A percentile compares a stretch with the other conserved stretches of the same genome.
These are phyloP conservation scores for Limnodromus scolopaceus DNA, from an alignment of 2,797 vertebrate species.

Conservation along the genomic window DNA sequence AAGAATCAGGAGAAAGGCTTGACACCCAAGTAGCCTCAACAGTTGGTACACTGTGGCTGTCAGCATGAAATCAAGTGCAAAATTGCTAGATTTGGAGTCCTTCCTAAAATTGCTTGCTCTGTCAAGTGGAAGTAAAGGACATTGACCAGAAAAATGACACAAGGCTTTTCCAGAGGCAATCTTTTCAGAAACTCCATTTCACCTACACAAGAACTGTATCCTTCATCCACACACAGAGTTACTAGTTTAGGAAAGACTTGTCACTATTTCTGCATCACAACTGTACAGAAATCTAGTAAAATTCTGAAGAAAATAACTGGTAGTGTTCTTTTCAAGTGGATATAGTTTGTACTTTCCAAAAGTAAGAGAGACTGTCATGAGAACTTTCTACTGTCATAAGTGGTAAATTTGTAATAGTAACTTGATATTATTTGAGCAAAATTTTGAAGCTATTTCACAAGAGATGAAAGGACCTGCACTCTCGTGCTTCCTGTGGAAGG, in stretches of 20 bases:
- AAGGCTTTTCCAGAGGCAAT: slow-evolving; percentile 7
- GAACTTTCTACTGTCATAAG: background rate
- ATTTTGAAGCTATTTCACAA: background rate
- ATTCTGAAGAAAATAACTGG: background rate
- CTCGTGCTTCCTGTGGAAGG: background rate
- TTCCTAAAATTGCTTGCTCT: slow-evolving; percentile 20
- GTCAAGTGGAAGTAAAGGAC: slow-evolving; percentile 42
- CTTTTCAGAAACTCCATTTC: background rate
- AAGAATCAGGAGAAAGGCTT: background rate
- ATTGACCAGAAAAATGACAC: slow-evolving; percentile 19
- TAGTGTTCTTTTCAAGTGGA: background rate
- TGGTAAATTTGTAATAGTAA: background rate
- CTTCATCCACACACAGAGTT: background rate
- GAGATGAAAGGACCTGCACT: background rate
- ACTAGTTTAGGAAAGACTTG: background rate
- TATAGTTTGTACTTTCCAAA: background rate
- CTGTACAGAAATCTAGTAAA: background rate
- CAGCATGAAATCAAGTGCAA: slow-evolving; percentile 24
- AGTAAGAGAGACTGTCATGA: background rate
- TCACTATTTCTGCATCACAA: background rate
- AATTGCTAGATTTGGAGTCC: slow-evolving; percentile 30
- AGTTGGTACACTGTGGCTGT: slow-evolving; percentile 12
- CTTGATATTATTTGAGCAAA: background rate
- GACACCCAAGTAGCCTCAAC: slow-evolving; percentile 15
- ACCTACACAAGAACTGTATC: background rate